Evolutionary conservation across 2,797 vertebrate genomes (phyloP), one percentile per base, ranked within the genome.

Genomic region (Malurus leucopterus): DNA sequence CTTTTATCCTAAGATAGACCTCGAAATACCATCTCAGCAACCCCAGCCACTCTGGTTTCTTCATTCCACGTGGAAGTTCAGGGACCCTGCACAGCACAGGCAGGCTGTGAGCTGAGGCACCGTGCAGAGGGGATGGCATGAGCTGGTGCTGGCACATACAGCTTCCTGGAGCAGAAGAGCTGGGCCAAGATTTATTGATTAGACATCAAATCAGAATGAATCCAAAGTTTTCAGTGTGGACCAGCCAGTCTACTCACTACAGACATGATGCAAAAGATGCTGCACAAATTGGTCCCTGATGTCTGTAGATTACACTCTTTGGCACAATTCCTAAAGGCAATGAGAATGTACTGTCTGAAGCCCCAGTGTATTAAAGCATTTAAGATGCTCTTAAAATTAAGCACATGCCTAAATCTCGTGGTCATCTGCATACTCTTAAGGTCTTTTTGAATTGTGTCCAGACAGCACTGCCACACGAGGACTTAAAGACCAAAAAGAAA

Each of bases 141-240:
- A 51, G 38, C 29, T 2, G 1, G 15, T 40, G 44, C 19, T 21
- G 32, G 7, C 44, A 40, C 19, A 4, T 4, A 5, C 0, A 38
- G 5, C 6, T 7, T 20, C 21, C 30, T 78, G 55, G 79, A 81
- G 44, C n/a, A 92, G 26, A 62, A 30, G 29, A 72, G 10, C 2
- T 41, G 40, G 23, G 19, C 13, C 34, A 63, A 63, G 17, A n/a
- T 38, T 29, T 63, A 22, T 27, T 46, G 41, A 13, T 70, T 22
- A 38, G 46, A 65, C 34, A 40, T 27, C 32, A 71, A 51, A 50
- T 13, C 30, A 79, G 34, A 81, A 91, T 63, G 15, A 57, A 43
- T 50, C 14, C 26, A 32, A 36, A 27, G 8, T n/a, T 84, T 80
- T 82, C 22, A 36, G 13, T 13, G 41, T 34, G 53, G 34, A 34